Evolutionary conservation across 2,113 vertebrate species (phyloP).

Genomic region (Conger conger): DNA sequence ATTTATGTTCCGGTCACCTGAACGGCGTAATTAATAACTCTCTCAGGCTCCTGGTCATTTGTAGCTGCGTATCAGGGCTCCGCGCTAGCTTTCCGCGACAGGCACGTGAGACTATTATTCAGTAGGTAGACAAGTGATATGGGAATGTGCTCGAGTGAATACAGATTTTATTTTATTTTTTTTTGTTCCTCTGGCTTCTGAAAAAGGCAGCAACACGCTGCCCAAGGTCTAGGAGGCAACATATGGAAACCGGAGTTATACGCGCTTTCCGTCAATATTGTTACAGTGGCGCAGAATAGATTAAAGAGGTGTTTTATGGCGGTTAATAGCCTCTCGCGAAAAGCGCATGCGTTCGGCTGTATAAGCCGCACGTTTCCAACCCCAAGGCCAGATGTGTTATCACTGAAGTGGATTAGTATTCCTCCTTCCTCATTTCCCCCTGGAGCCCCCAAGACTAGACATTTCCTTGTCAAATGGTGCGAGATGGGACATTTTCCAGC

Average conservation of each 20-base stretch:
- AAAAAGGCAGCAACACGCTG: neutral
- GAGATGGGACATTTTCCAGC: constrained; percentile 11
- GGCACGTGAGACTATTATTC: neutral
- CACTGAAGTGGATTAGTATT: constrained; percentile 15
- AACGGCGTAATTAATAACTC: constrained; percentile 54
- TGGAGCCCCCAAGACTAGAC: neutral
- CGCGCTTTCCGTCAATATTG: neutral
- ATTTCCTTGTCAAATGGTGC: constrained; percentile 16
- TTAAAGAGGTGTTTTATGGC: constrained; percentile 2
- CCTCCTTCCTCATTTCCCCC: neutral
- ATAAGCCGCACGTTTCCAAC: neutral
- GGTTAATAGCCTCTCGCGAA: neutral
- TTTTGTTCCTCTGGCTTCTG: neutral
- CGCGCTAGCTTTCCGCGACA: constrained; percentile 28
- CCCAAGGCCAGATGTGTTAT: neutral
- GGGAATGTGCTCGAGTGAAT: neutral
- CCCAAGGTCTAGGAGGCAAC: neutral
- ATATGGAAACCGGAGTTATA: neutral
- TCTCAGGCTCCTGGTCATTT: constrained; percentile 47
- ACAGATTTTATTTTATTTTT: neutral
- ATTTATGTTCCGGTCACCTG: constrained; percentile 46
- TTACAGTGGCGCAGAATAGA: neutral
- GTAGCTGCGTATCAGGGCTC: constrained; percentile 32
- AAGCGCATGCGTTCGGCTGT: neutral
- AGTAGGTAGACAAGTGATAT: neutral